phyloP scores from a whole-genome alignment of 2,888 invertebrate genomes.

The Plebejus melissa region DNA sequence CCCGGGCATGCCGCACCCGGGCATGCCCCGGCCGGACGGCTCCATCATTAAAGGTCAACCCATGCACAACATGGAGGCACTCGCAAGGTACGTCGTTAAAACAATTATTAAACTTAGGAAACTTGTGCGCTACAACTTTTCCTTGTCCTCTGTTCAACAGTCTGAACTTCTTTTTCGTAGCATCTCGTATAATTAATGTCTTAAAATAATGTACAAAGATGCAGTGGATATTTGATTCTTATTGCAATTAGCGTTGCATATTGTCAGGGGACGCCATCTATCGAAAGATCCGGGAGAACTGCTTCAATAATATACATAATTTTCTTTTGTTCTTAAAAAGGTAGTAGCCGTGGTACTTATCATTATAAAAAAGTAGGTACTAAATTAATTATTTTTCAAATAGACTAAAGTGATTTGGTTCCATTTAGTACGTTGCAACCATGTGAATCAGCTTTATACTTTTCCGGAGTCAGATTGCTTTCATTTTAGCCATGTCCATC shows the following conservation, averaged over 20 bases:
- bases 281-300: background rate
- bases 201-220: background rate
- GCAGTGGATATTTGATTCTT: background rate
- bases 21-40: constrained; percentile 88
- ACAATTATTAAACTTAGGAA: constrained; percentile 16
- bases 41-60: constrained; percentile 91
- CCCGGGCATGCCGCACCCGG: constrained; percentile 92
- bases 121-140: background rate
- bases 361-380: background rate
- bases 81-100: constrained; percentile 83
- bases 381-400: no score
- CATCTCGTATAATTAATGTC: background rate
- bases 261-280: constrained; percentile 11
- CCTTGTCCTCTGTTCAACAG: background rate
- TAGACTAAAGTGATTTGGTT: background rate
- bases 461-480: constrained; percentile 1
- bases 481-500: constrained; percentile 4
- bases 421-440: background rate
- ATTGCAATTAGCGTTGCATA: background rate
- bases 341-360: background rate
- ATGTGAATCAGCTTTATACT: background rate
- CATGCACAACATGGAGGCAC: constrained; percentile 93
- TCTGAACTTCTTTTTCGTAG: background rate
- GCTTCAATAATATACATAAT: background rate
- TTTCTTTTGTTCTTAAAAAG: no score